phyloP scores from a whole-genome alignment of 2,797 vertebrate genomes.

The Lagocephalus sceleratus region DNA sequence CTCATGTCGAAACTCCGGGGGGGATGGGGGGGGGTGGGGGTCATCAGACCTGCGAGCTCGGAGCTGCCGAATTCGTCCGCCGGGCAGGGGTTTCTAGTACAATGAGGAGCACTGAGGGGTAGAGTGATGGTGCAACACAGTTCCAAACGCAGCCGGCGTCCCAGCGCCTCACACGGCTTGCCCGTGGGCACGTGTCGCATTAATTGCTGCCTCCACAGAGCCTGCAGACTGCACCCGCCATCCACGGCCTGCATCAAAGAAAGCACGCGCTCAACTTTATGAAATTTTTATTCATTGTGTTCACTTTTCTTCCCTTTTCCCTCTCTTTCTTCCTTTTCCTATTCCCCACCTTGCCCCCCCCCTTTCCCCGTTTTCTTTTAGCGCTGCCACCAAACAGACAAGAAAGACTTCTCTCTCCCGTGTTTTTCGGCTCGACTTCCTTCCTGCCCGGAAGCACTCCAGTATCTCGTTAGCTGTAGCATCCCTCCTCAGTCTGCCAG shows the following conservation, averaged over 20 bases:
- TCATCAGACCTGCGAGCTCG: no score
- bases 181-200: slow-evolving; percentile 69
- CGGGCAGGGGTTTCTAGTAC: slow-evolving; percentile 18
- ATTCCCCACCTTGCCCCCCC: slow-evolving; percentile 66
- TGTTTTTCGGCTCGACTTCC: slow-evolving; percentile 78
- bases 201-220: slow-evolving; percentile 79
- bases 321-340: slow-evolving; percentile 66
- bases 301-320: slow-evolving; percentile 69
- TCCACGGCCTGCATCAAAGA: slow-evolving; percentile 79
- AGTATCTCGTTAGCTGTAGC: slow-evolving; percentile 77
- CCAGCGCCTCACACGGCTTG: slow-evolving; percentile 39
- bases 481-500: slow-evolving; percentile 71
- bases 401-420: slow-evolving; percentile 70
- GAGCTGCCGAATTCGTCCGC: no score
- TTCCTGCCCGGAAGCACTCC: slow-evolving; percentile 80
- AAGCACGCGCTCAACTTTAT: slow-evolving; percentile 76
- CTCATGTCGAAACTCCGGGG: no score
- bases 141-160: slow-evolving; percentile 56
- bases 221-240: slow-evolving; percentile 71
- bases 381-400: slow-evolving; percentile 74
- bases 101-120: slow-evolving; percentile 5
- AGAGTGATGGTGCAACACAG: slow-evolving; percentile 58
- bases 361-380: slow-evolving; percentile 35
- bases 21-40: no score
- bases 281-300: slow-evolving; percentile 82